Base-by-base conservation (phyloP, 2,888 invertebrate species). In the Aproaerema taeniolella region DNA sequence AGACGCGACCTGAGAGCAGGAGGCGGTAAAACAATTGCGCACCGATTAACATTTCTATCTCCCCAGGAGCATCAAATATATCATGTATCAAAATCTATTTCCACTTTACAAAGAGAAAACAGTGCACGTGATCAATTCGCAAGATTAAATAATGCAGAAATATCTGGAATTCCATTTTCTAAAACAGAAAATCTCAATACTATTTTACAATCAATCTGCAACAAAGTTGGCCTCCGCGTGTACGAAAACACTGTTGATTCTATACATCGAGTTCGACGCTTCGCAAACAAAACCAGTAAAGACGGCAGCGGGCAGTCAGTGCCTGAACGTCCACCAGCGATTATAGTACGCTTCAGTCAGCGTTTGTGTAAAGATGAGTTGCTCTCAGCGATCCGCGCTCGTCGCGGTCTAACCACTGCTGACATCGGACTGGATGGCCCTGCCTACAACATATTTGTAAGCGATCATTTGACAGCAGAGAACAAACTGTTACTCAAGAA, bases 351-450 rank as follows among this genome's bases (percentile, higher is more conserved):
- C 2, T 41, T 44, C 31, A 36, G 29, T 1, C 45, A 31, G n/a
- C 35, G 41, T 1, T 8, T 2, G n/a, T 5, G 10, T n/a, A 41
- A 41, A 10, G 24, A 41, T 16, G 28, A 38, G 20, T 10, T 44
- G 11, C 29, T 44, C 1, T 40, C 44, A 1, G 44, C 41, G 1
- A 36, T 36, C 8, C 38, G 44, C 7, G 38, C 41, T 4, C 38
- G 35, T 4, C 41, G 44, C 2, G 38, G 38, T 1, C 25, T 44
- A 7, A 35, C 31, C n/a, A 38, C 38, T 9, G 15, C 41, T 3
- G 41, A 44, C 24, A 28, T 41, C 20, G n/a, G n/a, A n/a, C n/a
- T n/a, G n/a, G n/a, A n/a, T n/a, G n/a, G n/a, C n/a, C n/a, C n/a
- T n/a, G n/a, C n/a, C n/a, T n/a, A n/a, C n/a, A n/a, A n/a, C n/a